These are phyloP conservation scores for Endotricha flammealis DNA, from an alignment of 2,888 invertebrate species.

Conservation along the genomic window DNA sequence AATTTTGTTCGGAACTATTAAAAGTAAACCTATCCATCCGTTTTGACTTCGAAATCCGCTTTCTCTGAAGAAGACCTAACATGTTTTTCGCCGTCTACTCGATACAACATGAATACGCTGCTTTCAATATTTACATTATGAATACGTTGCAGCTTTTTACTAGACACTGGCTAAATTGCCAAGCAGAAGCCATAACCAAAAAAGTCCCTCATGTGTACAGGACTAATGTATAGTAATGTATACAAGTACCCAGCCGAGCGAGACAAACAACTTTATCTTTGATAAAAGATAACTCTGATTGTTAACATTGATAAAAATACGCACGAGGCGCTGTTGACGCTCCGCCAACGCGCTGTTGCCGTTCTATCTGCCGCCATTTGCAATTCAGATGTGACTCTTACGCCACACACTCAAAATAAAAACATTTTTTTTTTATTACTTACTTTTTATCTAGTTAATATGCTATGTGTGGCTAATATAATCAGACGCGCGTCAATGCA, in stretches of 20 bases:
- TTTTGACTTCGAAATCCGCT: too few species aligned
- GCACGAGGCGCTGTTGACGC: slow-evolving; percentile 56
- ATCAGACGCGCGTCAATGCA: slow-evolving; percentile 34
- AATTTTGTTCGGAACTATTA: too few species aligned
- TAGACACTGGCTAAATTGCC: too few species aligned
- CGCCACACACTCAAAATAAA: slow-evolving; percentile 67
- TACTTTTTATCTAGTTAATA: slow-evolving; percentile 30
- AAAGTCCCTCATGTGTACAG: too few species aligned
- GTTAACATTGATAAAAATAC: slow-evolving; percentile 60
- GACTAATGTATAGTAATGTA: too few species aligned
- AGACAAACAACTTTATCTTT: slow-evolving; percentile 28
- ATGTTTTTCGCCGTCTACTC: too few species aligned
- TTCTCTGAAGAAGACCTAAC: too few species aligned
- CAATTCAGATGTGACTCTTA: slow-evolving; percentile 55
- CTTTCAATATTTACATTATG: too few species aligned
- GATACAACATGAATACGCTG: too few species aligned
- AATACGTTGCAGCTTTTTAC: too few species aligned
- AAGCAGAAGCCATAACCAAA: too few species aligned
- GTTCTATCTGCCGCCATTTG: slow-evolving; percentile 55
- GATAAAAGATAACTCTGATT: slow-evolving; percentile 52
- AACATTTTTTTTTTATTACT: slow-evolving; percentile 51
- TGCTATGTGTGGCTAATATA: slow-evolving; percentile 34
- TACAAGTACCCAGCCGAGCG: slow-evolving; percentile 21
- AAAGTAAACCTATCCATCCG: too few species aligned
- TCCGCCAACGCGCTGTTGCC: slow-evolving; percentile 52